These are phyloP conservation scores for Trachelus tabidus DNA, from an alignment of 2,888 invertebrate genomes.

Conservation along the genomic window DNA sequence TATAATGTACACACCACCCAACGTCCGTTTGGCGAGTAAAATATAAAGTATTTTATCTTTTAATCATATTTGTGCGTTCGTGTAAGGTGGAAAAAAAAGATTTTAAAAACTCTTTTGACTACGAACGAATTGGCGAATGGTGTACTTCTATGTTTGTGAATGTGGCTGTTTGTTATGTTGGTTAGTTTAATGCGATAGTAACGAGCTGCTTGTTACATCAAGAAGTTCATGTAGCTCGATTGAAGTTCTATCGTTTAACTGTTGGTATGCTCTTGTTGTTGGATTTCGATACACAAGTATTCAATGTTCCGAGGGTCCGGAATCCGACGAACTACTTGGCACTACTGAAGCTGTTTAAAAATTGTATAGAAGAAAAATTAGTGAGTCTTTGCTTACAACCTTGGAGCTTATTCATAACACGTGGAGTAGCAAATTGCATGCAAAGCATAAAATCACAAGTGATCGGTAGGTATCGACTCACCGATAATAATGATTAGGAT, in stretches of 20 bases:
- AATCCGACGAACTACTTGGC: slow-evolving; percentile 36
- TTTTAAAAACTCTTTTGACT: not conserved
- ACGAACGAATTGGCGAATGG: not conserved
- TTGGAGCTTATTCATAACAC: not conserved
- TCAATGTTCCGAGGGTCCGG: not conserved
- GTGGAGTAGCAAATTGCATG: not conserved
- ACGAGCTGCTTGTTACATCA: not conserved
- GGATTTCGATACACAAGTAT: not conserved
- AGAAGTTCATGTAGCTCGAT: not conserved
- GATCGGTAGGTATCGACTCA: slow-evolving; percentile 68
- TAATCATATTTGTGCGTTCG: not conserved
- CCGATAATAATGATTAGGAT: slow-evolving; percentile 89
- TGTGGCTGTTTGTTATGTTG: not conserved
- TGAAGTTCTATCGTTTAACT: not conserved
- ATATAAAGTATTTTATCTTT: not conserved
- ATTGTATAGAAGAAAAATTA: not conserved
- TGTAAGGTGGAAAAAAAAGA: not conserved
- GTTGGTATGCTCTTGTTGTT: not conserved
- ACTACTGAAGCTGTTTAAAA: slow-evolving; percentile 40
- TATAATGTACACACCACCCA: not conserved
- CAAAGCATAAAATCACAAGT: not conserved
- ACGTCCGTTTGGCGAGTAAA: not conserved
- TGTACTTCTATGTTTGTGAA: not conserved
- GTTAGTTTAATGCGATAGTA: not conserved
- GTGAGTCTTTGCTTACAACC: not conserved